These are phyloP conservation scores for Cephus spinipes DNA, from an alignment of 2,888 invertebrate species.

Conservation along the genomic window DNA sequence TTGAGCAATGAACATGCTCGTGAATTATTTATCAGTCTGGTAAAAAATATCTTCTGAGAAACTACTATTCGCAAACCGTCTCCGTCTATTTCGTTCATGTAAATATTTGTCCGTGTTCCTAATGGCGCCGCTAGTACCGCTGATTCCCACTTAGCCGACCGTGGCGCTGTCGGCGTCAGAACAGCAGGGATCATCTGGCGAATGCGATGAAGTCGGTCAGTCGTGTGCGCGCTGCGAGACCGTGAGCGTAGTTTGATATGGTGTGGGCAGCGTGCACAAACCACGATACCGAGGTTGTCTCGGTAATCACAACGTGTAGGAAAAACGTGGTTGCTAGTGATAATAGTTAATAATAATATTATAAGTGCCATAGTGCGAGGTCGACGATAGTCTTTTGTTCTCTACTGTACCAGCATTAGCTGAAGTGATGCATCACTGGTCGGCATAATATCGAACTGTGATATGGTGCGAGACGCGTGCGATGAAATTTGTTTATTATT, in stretches of 20 bases:
- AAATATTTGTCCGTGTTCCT: background rate
- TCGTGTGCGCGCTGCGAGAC: background rate
- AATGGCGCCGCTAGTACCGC: background rate
- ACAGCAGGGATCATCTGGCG: background rate
- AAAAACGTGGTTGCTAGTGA: background rate
- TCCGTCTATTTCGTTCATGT: background rate
- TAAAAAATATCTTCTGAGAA: background rate
- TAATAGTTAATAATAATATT: background rate
- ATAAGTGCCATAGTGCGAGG: background rate
- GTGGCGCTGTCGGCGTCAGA: background rate
- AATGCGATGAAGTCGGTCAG: background rate
- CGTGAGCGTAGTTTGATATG: background rate
- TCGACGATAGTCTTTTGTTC: background rate
- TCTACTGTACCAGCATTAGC: background rate
- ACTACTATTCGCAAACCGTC: background rate
- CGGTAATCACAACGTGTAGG: background rate
- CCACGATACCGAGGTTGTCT: background rate
- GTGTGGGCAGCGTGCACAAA: background rate
- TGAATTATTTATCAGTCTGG: background rate
- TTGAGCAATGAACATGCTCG: background rate
- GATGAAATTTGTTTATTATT: background rate
- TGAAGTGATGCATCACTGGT: background rate
- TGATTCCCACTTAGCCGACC: background rate
- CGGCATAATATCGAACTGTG: background rate
- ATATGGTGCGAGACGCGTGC: background rate